A percentile compares a stretch with the other conserved stretches of the same genome.
These are phyloP conservation scores for Digitonthophagus gazella DNA, from an alignment of 2,888 invertebrate genomes.

Conservation along the genomic window DNA sequence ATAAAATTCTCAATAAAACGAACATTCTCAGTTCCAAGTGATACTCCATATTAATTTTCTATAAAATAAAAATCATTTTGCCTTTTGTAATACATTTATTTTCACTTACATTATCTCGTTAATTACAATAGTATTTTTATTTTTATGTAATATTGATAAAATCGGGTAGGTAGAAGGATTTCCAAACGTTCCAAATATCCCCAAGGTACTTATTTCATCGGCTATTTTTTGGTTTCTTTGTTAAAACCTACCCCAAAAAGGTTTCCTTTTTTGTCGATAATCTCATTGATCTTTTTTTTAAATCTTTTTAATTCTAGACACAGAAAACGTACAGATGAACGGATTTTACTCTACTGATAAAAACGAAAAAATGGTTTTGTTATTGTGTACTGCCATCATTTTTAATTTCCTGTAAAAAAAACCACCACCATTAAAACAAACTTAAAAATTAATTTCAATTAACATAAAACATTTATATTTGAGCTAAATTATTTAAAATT, in stretches of 20 bases:
- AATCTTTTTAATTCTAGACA: background rate
- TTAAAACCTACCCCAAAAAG: background rate
- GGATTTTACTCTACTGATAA: background rate
- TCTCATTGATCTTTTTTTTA: background rate
- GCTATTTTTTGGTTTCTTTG: background rate
- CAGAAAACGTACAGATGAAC: background rate
- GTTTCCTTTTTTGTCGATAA: background rate
- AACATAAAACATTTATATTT: background rate
- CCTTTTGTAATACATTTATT: background rate
- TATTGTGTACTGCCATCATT: background rate
- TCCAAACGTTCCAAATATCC: no score
- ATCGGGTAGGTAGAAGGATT: background rate
- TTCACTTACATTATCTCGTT: background rate
- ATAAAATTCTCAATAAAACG: no score
- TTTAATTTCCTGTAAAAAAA: conserved; percentile 12
- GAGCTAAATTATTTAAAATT: background rate
- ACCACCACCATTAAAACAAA: background rate
- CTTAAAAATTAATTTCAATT: no score
- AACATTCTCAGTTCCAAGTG: no score
- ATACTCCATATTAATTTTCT: no score
- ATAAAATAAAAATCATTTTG: background rate
- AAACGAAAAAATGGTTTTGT: background rate
- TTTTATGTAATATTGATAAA: background rate
- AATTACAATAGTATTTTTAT: background rate
- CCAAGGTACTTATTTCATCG: background rate